These are phyloP conservation scores for Okamejei kenojei DNA, from an alignment of 2,797 vertebrate genomes.

Conservation along the genomic window DNA sequence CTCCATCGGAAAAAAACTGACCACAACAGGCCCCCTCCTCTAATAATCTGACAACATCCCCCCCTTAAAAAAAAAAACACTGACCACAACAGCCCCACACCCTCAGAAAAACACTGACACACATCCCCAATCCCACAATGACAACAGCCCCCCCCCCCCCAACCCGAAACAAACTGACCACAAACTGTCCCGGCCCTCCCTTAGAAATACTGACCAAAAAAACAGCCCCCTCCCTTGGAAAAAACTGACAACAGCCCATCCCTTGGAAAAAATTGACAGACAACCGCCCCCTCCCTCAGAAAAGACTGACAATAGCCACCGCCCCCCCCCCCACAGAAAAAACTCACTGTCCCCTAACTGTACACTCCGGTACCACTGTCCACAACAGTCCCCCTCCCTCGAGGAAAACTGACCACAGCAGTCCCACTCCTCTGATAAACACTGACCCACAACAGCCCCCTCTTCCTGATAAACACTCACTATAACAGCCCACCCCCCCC, in stretches of 20 bases:
- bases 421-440: not conserved
- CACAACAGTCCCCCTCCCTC: no score
- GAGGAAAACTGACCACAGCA: not conserved
- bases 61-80: not conserved
- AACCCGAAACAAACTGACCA: not conserved
- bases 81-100: not conserved
- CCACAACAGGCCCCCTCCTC: not conserved
- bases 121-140: not conserved
- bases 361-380: no score
- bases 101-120: not conserved
- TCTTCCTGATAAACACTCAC: not conserved
- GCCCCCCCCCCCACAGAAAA: not conserved
- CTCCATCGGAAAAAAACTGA: not conserved
- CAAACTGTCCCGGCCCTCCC: not conserved
- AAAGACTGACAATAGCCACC: no score
- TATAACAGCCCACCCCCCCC: not conserved
- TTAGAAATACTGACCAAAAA: not conserved
- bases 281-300: not conserved
- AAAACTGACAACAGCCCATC: not conserved
- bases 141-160: no score
- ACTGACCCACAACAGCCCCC: not conserved
- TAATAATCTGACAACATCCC: not conserved
- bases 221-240: not conserved
- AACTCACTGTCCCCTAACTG: no score
- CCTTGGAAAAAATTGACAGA: not conserved